Evolutionary conservation across 2,888 invertebrate genomes (phyloP).

Genomic region (Leptopilina drosophilae): DNA sequence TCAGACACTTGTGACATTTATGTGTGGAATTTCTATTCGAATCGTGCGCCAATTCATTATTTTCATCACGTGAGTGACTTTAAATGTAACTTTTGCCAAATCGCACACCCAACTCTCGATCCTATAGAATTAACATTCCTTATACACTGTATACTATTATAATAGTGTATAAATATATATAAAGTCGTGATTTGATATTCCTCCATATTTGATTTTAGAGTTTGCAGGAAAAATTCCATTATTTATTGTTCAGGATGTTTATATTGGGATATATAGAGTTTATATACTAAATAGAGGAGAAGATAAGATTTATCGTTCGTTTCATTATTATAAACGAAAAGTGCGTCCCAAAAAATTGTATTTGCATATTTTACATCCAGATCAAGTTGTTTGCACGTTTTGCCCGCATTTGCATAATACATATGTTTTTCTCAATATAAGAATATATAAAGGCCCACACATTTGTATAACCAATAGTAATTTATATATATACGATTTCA

Average conservation of each 20-base stretch:
- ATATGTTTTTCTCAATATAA: constrained; percentile 15
- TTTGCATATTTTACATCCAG: not conserved
- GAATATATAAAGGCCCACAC: constrained; percentile 4
- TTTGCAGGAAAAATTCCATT: constrained; percentile 1
- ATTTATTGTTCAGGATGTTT: constrained; percentile 3
- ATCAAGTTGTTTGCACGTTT: constrained; percentile 25
- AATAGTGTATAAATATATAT: too few species aligned
- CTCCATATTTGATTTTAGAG: not conserved
- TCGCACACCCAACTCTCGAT: constrained; percentile 11
- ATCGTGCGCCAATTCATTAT: constrained; percentile 3
- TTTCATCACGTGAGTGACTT: not conserved
- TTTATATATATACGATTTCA: constrained; percentile 6
- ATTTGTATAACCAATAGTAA: not conserved
- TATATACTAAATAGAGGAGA: too few species aligned
- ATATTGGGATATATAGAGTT: not conserved
- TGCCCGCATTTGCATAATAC: constrained; percentile 13
- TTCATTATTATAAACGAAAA: not conserved
- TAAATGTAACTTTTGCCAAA: not conserved
- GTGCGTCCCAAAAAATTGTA: constrained; percentile 3
- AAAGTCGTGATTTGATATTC: constrained; percentile 1
- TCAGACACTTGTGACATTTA: not conserved
- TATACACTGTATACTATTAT: not conserved
- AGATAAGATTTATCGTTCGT: not conserved
- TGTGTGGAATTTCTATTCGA: not conserved
- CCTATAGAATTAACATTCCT: not conserved